Conservation (phyloP, 2,113 vertebrate genomes). For the Mugil cephalus region DNA sequence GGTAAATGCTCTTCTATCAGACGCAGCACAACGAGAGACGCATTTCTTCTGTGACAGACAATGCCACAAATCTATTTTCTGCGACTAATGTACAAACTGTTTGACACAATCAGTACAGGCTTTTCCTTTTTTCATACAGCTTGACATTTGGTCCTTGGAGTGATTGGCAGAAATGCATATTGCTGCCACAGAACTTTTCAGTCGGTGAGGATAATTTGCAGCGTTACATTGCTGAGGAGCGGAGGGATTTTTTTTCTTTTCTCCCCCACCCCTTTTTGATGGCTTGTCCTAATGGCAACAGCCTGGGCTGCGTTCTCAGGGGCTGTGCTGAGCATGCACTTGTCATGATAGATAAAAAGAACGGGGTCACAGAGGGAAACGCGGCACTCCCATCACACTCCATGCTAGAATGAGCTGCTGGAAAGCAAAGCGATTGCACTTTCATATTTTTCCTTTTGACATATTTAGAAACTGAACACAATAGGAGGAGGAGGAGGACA, state of each 20-base stretch:
- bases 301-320: constrained; percentile 59
- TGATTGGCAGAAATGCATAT: constrained; percentile 64
- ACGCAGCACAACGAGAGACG: neutral
- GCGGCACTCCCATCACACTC: constrained; percentile 45
- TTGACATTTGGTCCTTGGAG: constrained; percentile 58
- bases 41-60: constrained; percentile 45
- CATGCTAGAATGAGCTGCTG: constrained; percentile 49
- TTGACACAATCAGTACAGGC: constrained; percentile 66
- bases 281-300: constrained; percentile 70
- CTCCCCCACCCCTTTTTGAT: constrained; percentile 68
- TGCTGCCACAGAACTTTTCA: constrained; percentile 60
- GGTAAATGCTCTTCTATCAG: constrained; percentile 18
- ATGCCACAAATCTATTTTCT: constrained; percentile 52
- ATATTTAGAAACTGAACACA: constrained; percentile 8
- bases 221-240: constrained; percentile 30
- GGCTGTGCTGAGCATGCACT: constrained; percentile 77
- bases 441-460: neutral
- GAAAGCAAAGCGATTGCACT: constrained; percentile 49
- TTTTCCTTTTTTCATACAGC: constrained; percentile 20
- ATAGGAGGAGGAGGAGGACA: neutral
- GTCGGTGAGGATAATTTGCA: constrained; percentile 53
- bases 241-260: constrained; percentile 6
- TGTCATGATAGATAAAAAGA: constrained; percentile 77
- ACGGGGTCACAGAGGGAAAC: constrained; percentile 71
- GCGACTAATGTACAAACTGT: constrained; percentile 52